A percentile compares a stretch with the other conserved stretches of the same genome.
Conservation (phyloP, 2,797 vertebrate genomes). For the Alauda arvensis region DNA sequence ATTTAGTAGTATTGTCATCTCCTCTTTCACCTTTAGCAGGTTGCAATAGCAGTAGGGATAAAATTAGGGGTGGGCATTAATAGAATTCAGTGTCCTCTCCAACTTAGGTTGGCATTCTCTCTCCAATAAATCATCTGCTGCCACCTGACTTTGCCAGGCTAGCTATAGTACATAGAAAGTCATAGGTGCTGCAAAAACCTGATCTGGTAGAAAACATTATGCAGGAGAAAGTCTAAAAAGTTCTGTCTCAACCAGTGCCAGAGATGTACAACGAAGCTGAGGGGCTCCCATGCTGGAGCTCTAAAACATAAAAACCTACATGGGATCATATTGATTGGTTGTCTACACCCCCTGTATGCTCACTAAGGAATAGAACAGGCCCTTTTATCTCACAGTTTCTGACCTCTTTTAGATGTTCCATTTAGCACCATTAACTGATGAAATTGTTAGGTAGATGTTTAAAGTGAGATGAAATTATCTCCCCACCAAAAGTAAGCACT, state of each 20-base stretch:
- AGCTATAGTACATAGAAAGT: background rate
- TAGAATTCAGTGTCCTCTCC: background rate
- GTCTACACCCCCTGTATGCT: background rate
- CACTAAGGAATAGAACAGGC: background rate
- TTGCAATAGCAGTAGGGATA: background rate
- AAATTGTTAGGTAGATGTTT: background rate
- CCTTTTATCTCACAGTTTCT: background rate
- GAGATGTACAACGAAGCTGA: background rate
- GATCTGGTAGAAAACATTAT: background rate
- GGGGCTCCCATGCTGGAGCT: accelerated
- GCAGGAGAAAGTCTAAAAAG: background rate
- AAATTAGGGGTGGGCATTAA: background rate
- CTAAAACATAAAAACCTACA: background rate
- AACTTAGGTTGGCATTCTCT: background rate
- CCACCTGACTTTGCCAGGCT: background rate
- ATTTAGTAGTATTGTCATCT: background rate
- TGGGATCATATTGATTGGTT: background rate
- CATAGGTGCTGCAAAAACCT: background rate
- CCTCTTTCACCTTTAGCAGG: background rate
- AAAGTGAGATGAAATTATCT: background rate
- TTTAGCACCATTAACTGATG: background rate
- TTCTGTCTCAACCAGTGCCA: background rate
- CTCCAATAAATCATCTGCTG: background rate
- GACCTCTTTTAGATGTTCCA: background rate
- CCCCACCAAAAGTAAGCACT: background rate